Base-by-base conservation (phyloP, 1,140 invertebrate genomes). In the Ips nitidus region DNA sequence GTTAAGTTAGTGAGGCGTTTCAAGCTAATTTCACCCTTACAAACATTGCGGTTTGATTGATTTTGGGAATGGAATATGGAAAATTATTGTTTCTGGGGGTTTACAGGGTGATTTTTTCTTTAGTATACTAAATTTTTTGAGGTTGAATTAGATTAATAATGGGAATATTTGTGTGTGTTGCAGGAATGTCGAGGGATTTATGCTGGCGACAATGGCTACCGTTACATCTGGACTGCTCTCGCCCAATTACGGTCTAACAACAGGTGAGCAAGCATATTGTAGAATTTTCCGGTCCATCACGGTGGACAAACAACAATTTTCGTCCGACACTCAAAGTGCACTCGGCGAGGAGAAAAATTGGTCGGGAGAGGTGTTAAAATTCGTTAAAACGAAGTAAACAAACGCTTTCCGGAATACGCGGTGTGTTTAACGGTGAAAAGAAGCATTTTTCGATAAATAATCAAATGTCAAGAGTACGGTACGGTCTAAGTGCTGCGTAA, bases 161-260 rank as follows among this genome's bases (percentile, higher is more conserved):
- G 45, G 45, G n/a, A 50, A 55, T 63, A n/a, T 43, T 67, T 58
- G 62, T 58, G 59, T 75, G 70, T 66, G 43, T 80, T 79, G 68
- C 78, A 80, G 79, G 77, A 75, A 79, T 80, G 78, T 76, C 72
- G 75, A 75, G 71, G 63, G 53, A 37, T 70, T 70, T 72, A 78
- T 80, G 77, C 76, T 79, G 77, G 75, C 73, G 59, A 75, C 77
- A 70, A 80, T 80, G 79, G 79, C 79, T 72, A 79, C 79, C 57
- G 77, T 80, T 63, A 79, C 78, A 53, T 74, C 78, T 64, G 79
- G 79, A 66, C 73, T 80, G 47, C 69, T 80, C 37, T 80, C 79
- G 52, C 79, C 79, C 62, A 80, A 80, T 73, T 80, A 80, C 75
- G 79, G 76, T 64, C 71, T 80, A 66, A 80, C 72, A 72, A 63